Conservation (phyloP, 1,140 invertebrate species). For the Drosophila nigrodunni region DNA sequence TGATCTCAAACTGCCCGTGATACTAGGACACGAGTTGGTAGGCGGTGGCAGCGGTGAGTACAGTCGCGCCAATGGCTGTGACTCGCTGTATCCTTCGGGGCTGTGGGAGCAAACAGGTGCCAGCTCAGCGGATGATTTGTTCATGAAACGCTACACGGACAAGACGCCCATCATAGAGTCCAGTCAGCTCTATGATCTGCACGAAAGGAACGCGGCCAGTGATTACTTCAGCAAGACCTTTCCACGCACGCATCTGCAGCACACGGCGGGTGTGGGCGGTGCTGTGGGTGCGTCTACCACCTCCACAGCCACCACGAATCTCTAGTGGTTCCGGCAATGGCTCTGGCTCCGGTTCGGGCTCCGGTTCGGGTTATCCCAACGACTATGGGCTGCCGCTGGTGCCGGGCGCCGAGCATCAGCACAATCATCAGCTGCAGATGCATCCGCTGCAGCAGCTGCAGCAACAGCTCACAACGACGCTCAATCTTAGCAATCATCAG, state of each 20-base stretch:
- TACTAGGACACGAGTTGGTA: conserved; percentile 34
- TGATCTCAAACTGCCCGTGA: conserved; percentile 63
- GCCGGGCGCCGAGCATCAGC: conserved; percentile 83
- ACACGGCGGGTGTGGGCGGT: conserved; percentile 1
- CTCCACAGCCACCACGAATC: conserved; percentile 75
- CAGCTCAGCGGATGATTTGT: conserved; percentile 84
- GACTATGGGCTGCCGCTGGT: conserved; percentile 92
- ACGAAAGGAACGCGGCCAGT: conserved; percentile 70
- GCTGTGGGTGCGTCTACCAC: conserved; percentile 62
- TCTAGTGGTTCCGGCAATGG: conserved; percentile 54
- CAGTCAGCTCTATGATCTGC: conserved; percentile 77
- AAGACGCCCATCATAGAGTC: conserved; percentile 90
- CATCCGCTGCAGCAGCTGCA: conserved; percentile 79
- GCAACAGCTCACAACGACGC: conserved; percentile 69
- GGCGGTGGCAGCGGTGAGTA: conserved; percentile 87
- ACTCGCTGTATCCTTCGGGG: conserved; percentile 90
- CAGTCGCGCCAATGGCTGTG: conserved; percentile 87
- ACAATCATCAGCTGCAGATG: conserved; percentile 79
- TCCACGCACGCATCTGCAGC: conserved; percentile 79
- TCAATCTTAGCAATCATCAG: conserved; percentile 43
- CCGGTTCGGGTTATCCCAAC: conserved; percentile 87
- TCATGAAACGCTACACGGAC: conserved; percentile 88
- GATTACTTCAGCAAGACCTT: conserved; percentile 87
- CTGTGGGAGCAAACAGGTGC: conserved; percentile 86
- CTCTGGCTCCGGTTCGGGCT: conserved; percentile 65